phyloP scores from a whole-genome alignment of 2,888 invertebrate genomes.

The Argynnis bischoffii region DNA sequence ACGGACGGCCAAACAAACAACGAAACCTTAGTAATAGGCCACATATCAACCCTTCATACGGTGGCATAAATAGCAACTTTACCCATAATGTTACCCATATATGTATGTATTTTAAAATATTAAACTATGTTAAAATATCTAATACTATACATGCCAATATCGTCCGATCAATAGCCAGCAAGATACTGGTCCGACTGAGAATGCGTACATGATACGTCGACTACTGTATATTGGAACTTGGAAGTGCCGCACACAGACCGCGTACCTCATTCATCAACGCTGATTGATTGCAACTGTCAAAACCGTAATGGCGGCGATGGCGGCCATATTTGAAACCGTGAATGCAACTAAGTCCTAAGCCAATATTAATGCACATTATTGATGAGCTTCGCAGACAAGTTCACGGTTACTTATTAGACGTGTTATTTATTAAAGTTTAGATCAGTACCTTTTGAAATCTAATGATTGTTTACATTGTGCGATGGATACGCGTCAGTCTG shows the following conservation, averaged over 20 bases:
- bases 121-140: neutral
- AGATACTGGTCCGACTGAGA: conserved; percentile 5
- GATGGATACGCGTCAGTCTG: neutral
- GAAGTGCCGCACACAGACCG: conserved; percentile 60
- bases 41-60: too few relatives aligned
- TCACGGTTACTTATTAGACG: conserved; percentile 72
- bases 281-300: conserved; percentile 82
- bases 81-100: too few relatives aligned
- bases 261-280: conserved; percentile 75
- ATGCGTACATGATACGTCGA: conserved; percentile 15
- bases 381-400: conserved; percentile 65
- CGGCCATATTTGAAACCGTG: conserved; percentile 67
- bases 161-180: neutral
- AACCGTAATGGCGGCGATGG: conserved; percentile 74
- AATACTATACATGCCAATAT: neutral
- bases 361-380: conserved; percentile 75
- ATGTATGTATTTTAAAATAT: too few relatives aligned
- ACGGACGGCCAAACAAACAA: too few relatives aligned
- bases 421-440: conserved; percentile 68
- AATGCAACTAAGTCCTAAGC: conserved; percentile 74
- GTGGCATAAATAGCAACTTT: too few relatives aligned
- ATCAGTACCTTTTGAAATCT: conserved; percentile 16
- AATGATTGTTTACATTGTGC: conserved; percentile 16
- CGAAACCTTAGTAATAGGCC: too few relatives aligned
- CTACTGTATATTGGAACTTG: conserved; percentile 21